Percentiles rank a stretch among this genome's conserved stretches.
phyloP scores from a whole-genome alignment of 2,797 vertebrate genomes.

The Typhlichthys subterraneus region DNA sequence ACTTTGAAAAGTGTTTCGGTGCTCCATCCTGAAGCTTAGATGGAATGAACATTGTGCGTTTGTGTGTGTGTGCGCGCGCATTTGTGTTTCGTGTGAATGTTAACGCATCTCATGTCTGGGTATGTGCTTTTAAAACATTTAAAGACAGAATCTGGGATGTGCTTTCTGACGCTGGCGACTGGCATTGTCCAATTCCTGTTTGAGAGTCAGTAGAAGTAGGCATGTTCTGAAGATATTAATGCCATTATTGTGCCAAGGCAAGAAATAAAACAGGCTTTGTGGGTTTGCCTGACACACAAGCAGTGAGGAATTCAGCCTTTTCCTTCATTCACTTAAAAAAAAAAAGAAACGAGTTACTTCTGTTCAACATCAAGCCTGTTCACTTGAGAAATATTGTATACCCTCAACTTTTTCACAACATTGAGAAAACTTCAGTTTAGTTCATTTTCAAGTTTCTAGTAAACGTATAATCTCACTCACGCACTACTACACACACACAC shows the following conservation, averaged over 20 bases:
- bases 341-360: constrained; percentile 20
- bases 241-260: constrained; percentile 45
- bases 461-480: constrained; percentile 30
- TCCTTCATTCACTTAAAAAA: constrained; percentile 7
- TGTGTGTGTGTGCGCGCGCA: not conserved
- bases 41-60: constrained; percentile 1
- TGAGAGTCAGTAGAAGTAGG: constrained; percentile 22
- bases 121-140: constrained; percentile 18
- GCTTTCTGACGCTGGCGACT: constrained; percentile 14
- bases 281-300: constrained; percentile 35
- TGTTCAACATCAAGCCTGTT: constrained; percentile 42
- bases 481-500: not conserved
- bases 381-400: constrained; percentile 31
- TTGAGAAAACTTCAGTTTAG: constrained; percentile 45
- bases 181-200: constrained; percentile 4
- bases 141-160: constrained; percentile 52
- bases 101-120: constrained; percentile 7
- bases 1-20: constrained; percentile 19
- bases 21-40: constrained; percentile 21
- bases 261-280: constrained; percentile 53
- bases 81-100: not conserved
- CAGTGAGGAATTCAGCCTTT: constrained; percentile 37
- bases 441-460: constrained; percentile 24
- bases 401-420: constrained; percentile 35
- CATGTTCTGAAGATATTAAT: constrained; percentile 43